phyloP scores from a whole-genome alignment of 2,113 vertebrate species.

The Hassar affinis region DNA sequence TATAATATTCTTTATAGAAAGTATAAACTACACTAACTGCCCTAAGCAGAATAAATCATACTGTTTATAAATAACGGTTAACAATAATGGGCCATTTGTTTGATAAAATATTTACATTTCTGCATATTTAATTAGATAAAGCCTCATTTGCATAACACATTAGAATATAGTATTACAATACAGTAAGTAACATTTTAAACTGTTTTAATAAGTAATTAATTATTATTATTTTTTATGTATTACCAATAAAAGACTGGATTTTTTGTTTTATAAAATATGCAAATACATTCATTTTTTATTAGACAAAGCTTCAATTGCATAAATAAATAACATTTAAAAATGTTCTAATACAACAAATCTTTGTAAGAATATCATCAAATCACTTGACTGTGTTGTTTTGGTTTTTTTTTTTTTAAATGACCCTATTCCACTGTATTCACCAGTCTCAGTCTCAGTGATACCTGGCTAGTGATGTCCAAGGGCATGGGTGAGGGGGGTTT shows the following conservation, averaged over 20 bases:
- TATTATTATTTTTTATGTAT: no score
- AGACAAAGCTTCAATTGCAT: not conserved
- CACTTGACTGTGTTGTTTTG: no score
- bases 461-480: conserved; percentile 97
- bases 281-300: not conserved
- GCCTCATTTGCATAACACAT: no score
- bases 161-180: no score
- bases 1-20: not conserved
- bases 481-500: conserved; percentile 97
- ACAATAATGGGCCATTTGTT: no score
- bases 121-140: no score
- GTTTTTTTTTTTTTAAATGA: not conserved
- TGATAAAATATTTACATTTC: no score
- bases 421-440: not conserved
- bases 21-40: not conserved
- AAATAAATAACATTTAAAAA: not conserved
- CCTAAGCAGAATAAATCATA: not conserved
- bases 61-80: not conserved
- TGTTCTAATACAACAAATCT: not conserved
- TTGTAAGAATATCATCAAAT: not conserved
- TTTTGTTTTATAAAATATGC: no score
- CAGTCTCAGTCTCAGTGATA: conserved; percentile 56
- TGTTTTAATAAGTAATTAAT: no score
- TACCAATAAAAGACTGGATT: not conserved
- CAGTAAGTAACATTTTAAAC: no score